phyloP scores from a whole-genome alignment of 2,888 invertebrate genomes.

The Nomada lathburiana region DNA sequence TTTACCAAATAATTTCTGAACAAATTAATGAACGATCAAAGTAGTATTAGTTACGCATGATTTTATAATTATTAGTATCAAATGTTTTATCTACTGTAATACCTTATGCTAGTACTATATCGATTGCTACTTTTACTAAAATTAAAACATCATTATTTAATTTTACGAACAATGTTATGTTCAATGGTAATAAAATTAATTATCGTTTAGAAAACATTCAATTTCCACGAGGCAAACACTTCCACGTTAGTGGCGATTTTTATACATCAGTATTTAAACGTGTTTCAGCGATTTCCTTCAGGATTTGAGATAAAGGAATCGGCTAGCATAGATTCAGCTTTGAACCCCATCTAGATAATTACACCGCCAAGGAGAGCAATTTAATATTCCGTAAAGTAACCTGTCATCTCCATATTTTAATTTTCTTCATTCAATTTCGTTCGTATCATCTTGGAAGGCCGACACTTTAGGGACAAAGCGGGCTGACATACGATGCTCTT shows the following conservation, averaged over 20 bases:
- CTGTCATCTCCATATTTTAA: conserved; percentile 5
- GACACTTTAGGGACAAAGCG: conserved; percentile 1
- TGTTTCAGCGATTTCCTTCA: neutral
- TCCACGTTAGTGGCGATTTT: neutral
- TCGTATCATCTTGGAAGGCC: neutral
- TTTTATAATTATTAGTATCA: no score
- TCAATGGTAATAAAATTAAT: no score
- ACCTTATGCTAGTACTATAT: no score
- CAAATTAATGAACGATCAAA: no score
- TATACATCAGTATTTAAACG: neutral
- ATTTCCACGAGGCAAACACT: neutral
- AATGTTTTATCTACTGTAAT: no score
- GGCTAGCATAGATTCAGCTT: neutral
- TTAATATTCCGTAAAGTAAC: neutral
- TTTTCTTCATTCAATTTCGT: conserved; percentile 5
- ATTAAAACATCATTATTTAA: no score
- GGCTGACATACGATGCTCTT: neutral
- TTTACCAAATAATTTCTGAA: no score
- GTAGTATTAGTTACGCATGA: no score
- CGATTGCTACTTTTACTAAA: no score
- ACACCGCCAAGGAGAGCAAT: no score
- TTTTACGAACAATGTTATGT: no score
- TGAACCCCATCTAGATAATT: neutral
- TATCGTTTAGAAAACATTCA: neutral
- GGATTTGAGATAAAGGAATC: neutral